Base-by-base conservation (phyloP, 2,113 vertebrate species). In the Opisthocomus hoazin region DNA sequence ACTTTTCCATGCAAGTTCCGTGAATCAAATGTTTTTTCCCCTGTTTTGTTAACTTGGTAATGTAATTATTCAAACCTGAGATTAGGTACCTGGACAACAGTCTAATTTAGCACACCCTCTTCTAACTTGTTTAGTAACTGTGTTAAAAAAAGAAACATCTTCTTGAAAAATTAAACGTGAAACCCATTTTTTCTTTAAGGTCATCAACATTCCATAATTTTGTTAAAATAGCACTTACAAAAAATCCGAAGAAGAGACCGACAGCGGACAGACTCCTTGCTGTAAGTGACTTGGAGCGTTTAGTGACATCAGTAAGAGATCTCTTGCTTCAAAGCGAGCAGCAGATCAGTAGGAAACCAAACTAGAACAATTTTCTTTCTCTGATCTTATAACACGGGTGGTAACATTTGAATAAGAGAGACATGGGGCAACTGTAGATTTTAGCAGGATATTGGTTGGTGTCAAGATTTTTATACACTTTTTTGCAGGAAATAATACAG, bases 191-290 rank as follows among this genome's bases (percentile, higher is more conserved):
- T 83, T 91, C 56, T 96, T 97, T 64, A 92, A 99, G 99, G 99
- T 99, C 99, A 68, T 95, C 98, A 12, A 97, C 97, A 85, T 99
- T 99, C 98, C 99, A 99, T 90, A 99, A 98, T 97, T 99, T 99
- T 98, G 98, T 99, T 84, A 99, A 99, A 98, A 97, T 99, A 97
- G 98, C 99, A 92, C 98, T 99, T 84, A 99, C 99, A 37, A 99
- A 99, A 98, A 99, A 99, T 70, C 99, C 99, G 32, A 99, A 99
- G 98, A 99, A 99, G 98, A 99, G 99, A n/a, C 99, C 99, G 8
- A 99, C 99, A 18, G 99, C 99, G 57, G 99, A 99, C 90, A 99
- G 99, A 94, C 98, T 99, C 58, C 98, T 99, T 58, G 98, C 98
- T 93, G 99, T 99, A 99, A 99, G 97, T 96, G 84, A 65, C 10